Evolutionary conservation across 2,113 vertebrate species (phyloP), one percentile per base, ranked within the genome.

Genomic region (Cygnus atratus): DNA sequence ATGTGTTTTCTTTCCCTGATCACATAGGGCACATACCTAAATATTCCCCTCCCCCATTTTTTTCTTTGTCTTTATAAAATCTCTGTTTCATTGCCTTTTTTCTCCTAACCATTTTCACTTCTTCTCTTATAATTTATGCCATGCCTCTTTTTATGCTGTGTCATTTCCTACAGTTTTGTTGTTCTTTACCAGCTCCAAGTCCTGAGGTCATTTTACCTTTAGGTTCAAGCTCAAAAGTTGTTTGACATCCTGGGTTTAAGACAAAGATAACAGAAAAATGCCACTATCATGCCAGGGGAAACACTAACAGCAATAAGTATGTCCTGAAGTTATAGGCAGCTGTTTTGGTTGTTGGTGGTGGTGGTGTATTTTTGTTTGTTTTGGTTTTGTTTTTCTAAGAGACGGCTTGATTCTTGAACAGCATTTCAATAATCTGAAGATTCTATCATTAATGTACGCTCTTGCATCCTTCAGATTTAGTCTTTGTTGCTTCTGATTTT

Each of bases 291-390:
- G 76, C 26, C 54, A 37, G 50, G 18, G 28, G 14, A 61, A 37
- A 71, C 5, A 24, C 6, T n/a, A 71, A 63, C 11, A 48, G 19
- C 6, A 52, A 20, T 0, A 0, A 65, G 2, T 2, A 29, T 14
- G 61, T 57, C 22, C 41, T 48, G 52, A 77, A 41, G 50, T 41
- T n/a, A 70, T 35, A 24, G 46, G 48, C 13, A 37, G 37, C 8
- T 41, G 24, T 33, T 13, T 59, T 48, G 46, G 10, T 48, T 48
- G 46, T 22, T 48, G 20, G 2, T 48, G 46, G 10, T 48, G 46
- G 18, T 48, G 44, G 44, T 44, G 17, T 16, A 22, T 22, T 48
- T 48, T 48, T 48, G 46, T 11, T 48, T 48, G 46, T 11, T 48
- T 48, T 48, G 46, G 5, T 48, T 22, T 48, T 48, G 20, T 21